phyloP scores from a whole-genome alignment of 2,113 vertebrate genomes.

The Dinomys branickii region DNA sequence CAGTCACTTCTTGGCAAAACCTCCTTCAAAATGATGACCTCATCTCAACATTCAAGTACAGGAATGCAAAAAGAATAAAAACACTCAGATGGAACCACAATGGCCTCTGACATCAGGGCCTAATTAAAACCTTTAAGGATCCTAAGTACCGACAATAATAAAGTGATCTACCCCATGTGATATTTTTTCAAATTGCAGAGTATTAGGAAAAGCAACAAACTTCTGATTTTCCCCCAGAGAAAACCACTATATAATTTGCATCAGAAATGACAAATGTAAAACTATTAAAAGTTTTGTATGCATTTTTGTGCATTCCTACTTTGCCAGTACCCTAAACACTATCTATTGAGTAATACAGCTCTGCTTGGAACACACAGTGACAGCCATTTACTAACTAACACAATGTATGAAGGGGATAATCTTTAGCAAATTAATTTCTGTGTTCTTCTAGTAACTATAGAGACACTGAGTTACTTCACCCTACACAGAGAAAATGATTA shows the following conservation, averaged over 20 bases:
- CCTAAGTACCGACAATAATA: slow-evolving; percentile 61
- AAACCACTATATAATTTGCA: slow-evolving; percentile 1
- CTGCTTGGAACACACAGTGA: neutral
- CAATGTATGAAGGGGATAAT: neutral
- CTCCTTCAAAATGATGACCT: slow-evolving; percentile 64
- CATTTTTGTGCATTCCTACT: neutral
- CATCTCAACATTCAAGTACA: slow-evolving; percentile 56
- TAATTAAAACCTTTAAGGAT: slow-evolving; percentile 66
- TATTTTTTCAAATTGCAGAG: slow-evolving; percentile 16
- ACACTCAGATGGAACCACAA: slow-evolving; percentile 41
- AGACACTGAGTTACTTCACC: slow-evolving; percentile 53
- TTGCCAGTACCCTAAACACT: neutral
- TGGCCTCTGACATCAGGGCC: slow-evolving; percentile 44
- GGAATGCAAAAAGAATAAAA: slow-evolving; percentile 67
- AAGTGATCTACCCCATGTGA: neutral
- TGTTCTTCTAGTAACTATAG: slow-evolving; percentile 56
- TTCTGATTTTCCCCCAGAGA: neutral
- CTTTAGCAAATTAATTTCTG: slow-evolving; percentile 56
- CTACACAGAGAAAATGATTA: slow-evolving; percentile 49
- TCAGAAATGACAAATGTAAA: slow-evolving; percentile 42
- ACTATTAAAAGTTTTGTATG: neutral
- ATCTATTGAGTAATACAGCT: neutral
- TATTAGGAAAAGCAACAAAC: slow-evolving; percentile 34
- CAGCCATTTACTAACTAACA: slow-evolving; percentile 31
- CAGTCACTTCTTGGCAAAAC: slow-evolving; percentile 48